These are phyloP conservation scores for Dolichoris vasculosae DNA, from an alignment of 1,140 invertebrate genomes.

Conservation along the genomic window DNA sequence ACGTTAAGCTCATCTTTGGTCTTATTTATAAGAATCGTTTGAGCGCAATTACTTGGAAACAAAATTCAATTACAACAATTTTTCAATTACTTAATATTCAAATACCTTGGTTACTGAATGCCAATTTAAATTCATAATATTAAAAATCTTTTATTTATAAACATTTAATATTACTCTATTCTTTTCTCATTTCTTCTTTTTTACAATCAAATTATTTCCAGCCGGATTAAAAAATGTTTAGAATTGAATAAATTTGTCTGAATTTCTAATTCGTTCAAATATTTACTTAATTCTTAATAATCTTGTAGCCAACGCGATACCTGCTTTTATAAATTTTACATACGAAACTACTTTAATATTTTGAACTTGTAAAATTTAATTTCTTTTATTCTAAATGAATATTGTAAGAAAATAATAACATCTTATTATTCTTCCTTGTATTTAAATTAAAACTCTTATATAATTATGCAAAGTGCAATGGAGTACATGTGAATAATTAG, in stretches of 20 bases:
- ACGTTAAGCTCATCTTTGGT: too few species aligned
- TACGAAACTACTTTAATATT: neutral
- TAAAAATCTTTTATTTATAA: neutral
- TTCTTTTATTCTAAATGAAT: neutral
- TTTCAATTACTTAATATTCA: too few species aligned
- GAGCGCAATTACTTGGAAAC: too few species aligned
- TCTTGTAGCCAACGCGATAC: neutral
- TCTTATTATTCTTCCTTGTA: neutral
- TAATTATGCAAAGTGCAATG: too few species aligned
- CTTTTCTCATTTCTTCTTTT: neutral
- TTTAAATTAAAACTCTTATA: neutral
- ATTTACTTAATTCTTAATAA: neutral
- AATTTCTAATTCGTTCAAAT: neutral
- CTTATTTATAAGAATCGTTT: too few species aligned
- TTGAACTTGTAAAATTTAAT: neutral
- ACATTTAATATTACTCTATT: neutral
- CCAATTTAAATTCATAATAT: too few species aligned
- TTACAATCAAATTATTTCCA: neutral
- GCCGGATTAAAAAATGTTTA: neutral
- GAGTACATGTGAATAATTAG: neutral
- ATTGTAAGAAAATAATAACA: neutral
- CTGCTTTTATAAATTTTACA: neutral
- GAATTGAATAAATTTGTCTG: neutral
- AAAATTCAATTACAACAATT: too few species aligned
- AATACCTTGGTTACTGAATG: too few species aligned